Percentiles rank a stretch among this genome's conserved stretches.
phyloP scores from a whole-genome alignment of 2,797 vertebrate genomes.

The Gymnoscopelus braueri region DNA sequence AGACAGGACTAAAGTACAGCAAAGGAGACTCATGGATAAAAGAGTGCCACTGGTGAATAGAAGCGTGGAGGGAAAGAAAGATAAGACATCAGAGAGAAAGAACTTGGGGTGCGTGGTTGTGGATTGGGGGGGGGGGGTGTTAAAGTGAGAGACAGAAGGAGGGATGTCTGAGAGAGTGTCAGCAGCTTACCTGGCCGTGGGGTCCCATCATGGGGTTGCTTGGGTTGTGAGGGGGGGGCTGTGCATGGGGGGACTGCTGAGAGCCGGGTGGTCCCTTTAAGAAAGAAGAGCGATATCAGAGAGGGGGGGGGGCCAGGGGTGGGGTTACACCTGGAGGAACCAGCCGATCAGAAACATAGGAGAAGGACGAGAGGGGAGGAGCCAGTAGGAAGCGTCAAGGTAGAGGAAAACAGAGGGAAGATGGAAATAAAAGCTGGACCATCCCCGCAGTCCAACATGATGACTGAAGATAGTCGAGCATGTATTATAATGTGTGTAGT shows the following conservation, averaged over 20 bases:
- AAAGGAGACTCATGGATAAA: conserved; percentile 42
- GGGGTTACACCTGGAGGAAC: conserved; percentile 62
- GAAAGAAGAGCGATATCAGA: conserved; percentile 84
- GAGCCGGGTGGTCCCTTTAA: conserved; percentile 85
- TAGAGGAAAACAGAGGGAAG: conserved; percentile 27
- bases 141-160: conserved; percentile 44
- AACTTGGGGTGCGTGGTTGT: conserved; percentile 35
- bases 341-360: conserved; percentile 47
- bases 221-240: conserved; percentile 85
- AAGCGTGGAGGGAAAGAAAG: conserved; percentile 6
- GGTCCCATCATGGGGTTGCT: conserved; percentile 88
- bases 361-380: conserved; percentile 23
- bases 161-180: conserved; percentile 63
- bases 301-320: conserved; percentile 56
- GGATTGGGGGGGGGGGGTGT: conserved; percentile 21
- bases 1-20: conserved; percentile 46
- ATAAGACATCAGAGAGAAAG: neutral
- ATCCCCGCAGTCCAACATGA: neutral
- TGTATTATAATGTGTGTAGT: no score
- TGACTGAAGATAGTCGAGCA: neutral
- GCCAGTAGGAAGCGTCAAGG: conserved; percentile 29
- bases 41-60: conserved; percentile 55
- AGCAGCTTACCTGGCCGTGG: conserved; percentile 85
- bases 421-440: conserved; percentile 14
- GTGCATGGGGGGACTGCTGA: conserved; percentile 82